Base-by-base conservation (phyloP, 2,113 vertebrate species). In the Ictalurus punctatus region DNA sequence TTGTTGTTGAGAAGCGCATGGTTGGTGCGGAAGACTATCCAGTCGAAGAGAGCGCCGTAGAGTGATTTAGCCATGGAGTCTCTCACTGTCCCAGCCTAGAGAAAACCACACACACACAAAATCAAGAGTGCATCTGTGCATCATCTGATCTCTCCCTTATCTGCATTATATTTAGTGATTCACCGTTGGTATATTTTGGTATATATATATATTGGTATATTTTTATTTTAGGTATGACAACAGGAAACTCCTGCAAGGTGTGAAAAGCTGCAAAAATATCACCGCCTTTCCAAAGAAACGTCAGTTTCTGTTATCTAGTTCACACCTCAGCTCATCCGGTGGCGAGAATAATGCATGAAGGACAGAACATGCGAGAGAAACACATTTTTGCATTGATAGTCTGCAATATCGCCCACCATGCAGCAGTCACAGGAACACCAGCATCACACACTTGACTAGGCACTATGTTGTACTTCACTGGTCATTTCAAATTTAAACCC, bases 11-110 rank as follows among this genome's bases (percentile, higher is more conserved):
- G 96, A 92, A 99, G 97, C 0, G 98, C 98, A 0, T 99, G 97
- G 93, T 99, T 99, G 92, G 98, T 98, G 85, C 98, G 96, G 95
- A 99, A 99, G 90, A 99, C 98, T 10, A 99, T 99, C 98, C 98
- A 99, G 94, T 99, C 98, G 40, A 99, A 99, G 69, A 99, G 94
- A 12, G 98, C 97, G 0, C 97, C 97, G 92, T 99, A 99, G 87
- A 99, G 91, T 0, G 98, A 99, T 91, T 99, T 99, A 23, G 98
- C 98, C 98, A 99, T 98, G 48, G 98, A 99, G 93, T 99, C 98
- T 56, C 98, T 95, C 88, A 99, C 98, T 0, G 98, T 99, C 88
- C 97, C 96, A 17, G 97, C 98, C 97, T 99, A 87, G 4, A 94
- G 85, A 54, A 27, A 2, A 40, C 37, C 69, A 73, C 2, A 73